Percentiles rank a stretch among this genome's conserved stretches.
phyloP scores from a whole-genome alignment of 53 echinoderm and acorn worm species.

The Crossaster papposus region DNA sequence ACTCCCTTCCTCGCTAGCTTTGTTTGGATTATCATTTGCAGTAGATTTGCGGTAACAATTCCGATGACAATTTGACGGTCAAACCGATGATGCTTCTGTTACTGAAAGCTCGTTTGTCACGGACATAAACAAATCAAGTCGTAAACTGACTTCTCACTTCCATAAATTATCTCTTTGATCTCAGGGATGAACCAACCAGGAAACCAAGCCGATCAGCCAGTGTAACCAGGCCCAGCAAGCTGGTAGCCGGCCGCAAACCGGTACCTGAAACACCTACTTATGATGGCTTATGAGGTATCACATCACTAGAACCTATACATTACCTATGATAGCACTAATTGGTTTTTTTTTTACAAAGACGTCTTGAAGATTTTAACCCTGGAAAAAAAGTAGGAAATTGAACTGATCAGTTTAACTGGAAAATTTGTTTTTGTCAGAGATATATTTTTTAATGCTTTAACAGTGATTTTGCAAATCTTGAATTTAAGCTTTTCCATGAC shows the following conservation, averaged over 20 bases:
- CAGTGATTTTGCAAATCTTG: not conserved
- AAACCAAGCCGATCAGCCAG: not conserved
- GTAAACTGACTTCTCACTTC: not conserved
- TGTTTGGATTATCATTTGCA: not conserved
- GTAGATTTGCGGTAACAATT: not conserved
- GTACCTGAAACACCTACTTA: constrained; percentile 38
- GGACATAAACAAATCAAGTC: not conserved
- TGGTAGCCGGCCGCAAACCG: constrained; percentile 39
- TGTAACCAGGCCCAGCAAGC: constrained; percentile 32
- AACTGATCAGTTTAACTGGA: not conserved
- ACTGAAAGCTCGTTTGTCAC: not conserved
- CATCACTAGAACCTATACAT: too few species aligned
- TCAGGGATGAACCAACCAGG: constrained; percentile 53
- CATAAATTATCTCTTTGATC: not conserved
- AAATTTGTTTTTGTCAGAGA: not conserved
- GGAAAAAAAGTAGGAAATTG: too few species aligned
- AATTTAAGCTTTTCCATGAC: not conserved
- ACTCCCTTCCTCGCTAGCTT: not conserved
- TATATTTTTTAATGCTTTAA: not conserved
- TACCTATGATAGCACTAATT: not conserved
- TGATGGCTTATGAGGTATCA: constrained; percentile 44
- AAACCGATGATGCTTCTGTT: too few species aligned
- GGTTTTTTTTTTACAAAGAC: not conserved
- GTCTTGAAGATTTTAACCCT: not conserved
- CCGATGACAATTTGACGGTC: not conserved